Evolutionary conservation across 1,140 invertebrate genomes (phyloP), one percentile per base, ranked within the genome.

Genomic region (Rhizoglyphus robini): DNA sequence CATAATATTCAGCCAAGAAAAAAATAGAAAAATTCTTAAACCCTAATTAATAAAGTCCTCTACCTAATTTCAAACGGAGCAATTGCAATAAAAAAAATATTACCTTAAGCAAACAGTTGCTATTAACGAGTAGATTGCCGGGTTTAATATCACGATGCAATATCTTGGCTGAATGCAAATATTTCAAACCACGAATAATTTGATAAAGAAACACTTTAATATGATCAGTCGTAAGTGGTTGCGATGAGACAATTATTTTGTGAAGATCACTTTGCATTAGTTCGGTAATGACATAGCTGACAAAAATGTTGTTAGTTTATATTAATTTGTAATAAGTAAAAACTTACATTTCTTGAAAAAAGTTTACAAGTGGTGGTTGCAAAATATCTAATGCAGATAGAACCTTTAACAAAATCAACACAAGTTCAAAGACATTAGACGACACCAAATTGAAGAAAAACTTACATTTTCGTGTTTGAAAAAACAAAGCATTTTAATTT

Each of bases 151-250:
- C 96, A 74, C 96, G 83, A 80, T 99, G 96, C 51, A 99, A 82
- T 75, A 99, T 96, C 73, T 89, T 83, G 27, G 95, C 92, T 59
- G 94, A 96, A 80, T 98, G 95, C 68, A 98, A 82, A 82, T 98
- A 99, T 78, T 98, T 97, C 69, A 98, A 81, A 90, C 91, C 96
- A 83, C 96, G 84, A 71, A 99, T 84, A 77, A 99, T 98, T 82
- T 99, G 96, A 80, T 99, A 99, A 68, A 99, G 88, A 84, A 99
- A 99, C 77, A 99, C 92, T 85, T 99, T 99, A 77, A 99, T 96
- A 83, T 99, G 96, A 81, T 99, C 95, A 62, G 91, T 84, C 71
- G 93, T 95, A 61, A 99, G 84, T 73, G 94, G 90, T 80, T 99
- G 96, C 64, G 93, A 93, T 69, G 93, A 97, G 68, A 98, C 95